phyloP scores from a whole-genome alignment of 2,113 vertebrate species.

The Nycticorax nycticorax region DNA sequence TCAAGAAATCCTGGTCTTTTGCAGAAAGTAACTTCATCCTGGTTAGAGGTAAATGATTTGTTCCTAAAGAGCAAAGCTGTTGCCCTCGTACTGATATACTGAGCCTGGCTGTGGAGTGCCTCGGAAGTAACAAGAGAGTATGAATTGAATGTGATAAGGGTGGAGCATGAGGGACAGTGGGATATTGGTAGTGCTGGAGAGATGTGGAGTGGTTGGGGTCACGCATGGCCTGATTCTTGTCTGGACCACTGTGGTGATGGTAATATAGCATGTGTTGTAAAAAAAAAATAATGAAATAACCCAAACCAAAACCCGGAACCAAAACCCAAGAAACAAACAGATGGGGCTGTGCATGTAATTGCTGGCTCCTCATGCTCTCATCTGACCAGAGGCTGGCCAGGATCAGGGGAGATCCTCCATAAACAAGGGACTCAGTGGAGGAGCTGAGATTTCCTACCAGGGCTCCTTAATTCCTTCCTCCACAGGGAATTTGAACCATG shows the following conservation, averaged over 20 bases:
- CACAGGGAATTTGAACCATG: neutral
- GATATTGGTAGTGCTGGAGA: neutral
- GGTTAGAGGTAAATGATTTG: neutral
- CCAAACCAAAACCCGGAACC: neutral
- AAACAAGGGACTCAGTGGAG: neutral
- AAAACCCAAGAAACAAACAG: neutral
- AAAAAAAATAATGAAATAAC: neutral
- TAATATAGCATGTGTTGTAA: neutral
- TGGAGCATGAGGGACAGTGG: neutral
- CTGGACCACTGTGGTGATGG: neutral
- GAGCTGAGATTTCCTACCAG: neutral
- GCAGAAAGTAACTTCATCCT: neutral
- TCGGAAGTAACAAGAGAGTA: neutral
- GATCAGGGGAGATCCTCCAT: neutral
- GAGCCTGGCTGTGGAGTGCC: neutral
- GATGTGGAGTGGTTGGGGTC: neutral
- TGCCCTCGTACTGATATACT: rapidly evolving
- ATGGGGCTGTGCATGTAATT: neutral
- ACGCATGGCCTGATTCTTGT: neutral
- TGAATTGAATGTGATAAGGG: neutral
- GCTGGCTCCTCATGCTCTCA: neutral
- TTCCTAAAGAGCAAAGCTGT: neutral
- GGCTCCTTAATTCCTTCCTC: neutral
- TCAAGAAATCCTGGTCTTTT: neutral
- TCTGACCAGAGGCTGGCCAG: neutral